Evolutionary conservation across 2,888 invertebrate genomes (phyloP).

Genomic region (Rhamnusium bicolor): DNA sequence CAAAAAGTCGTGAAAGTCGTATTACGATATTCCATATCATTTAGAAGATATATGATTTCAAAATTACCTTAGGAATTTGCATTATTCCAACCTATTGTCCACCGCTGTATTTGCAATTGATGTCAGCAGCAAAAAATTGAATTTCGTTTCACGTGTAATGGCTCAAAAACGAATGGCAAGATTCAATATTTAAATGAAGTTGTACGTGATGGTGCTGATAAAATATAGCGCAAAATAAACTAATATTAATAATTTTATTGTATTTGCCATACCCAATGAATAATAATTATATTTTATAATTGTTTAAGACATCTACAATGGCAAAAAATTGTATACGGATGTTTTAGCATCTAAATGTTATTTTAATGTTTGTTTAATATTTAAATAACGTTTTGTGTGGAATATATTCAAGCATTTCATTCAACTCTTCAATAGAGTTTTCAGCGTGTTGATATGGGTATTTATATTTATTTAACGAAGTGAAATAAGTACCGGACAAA

Average conservation of each 20-base stretch:
- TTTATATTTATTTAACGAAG: too few relatives aligned
- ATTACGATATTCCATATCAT: too few relatives aligned
- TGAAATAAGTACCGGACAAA: too few relatives aligned
- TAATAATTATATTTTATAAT: not conserved
- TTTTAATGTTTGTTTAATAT: slow-evolving; percentile 8
- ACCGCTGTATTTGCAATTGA: too few relatives aligned
- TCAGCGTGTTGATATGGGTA: not conserved
- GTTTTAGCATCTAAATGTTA: not conserved
- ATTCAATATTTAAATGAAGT: not conserved
- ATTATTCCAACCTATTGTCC: too few relatives aligned
- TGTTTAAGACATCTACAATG: not conserved
- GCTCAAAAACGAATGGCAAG: not conserved
- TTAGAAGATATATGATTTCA: too few relatives aligned
- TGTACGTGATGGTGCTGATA: not conserved
- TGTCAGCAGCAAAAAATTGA: too few relatives aligned
- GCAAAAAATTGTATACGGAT: not conserved
- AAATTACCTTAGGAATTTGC: too few relatives aligned
- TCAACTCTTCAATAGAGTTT: not conserved
- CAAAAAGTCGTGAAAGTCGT: too few relatives aligned
- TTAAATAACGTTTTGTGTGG: not conserved
- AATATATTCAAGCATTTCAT: not conserved
- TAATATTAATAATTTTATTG: not conserved
- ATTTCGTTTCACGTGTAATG: not conserved
- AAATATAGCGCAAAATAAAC: not conserved
- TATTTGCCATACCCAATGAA: not conserved